Percentiles rank a stretch among this genome's conserved stretches.
Evolutionary conservation across 2,113 vertebrate species (phyloP).

Genomic region (Hippocampus abdominalis): DNA sequence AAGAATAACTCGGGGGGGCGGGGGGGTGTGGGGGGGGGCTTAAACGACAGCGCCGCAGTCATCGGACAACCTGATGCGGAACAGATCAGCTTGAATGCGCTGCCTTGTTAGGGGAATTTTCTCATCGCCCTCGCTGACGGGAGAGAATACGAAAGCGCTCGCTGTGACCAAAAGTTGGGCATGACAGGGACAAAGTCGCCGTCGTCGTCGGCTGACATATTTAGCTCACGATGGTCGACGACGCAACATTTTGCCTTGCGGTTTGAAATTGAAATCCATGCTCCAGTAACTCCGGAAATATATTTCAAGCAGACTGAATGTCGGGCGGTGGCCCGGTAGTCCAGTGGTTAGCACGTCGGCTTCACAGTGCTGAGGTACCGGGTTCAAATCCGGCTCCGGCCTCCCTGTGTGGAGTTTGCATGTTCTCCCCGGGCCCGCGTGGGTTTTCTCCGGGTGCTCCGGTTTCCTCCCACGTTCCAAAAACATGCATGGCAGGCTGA

Average conservation of each 20-base stretch:
- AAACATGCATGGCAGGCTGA: no score
- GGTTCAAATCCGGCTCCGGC: no score
- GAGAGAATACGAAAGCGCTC: conserved; percentile 9
- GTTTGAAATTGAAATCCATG: no score
- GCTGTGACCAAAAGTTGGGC: background rate
- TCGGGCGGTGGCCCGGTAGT: no score
- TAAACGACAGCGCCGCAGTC: conserved; percentile 61
- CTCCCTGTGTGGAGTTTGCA: no score
- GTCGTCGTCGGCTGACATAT: background rate
- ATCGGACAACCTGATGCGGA: conserved; percentile 58
- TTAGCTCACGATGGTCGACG: background rate
- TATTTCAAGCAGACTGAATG: no score
- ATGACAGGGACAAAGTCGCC: background rate
- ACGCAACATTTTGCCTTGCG: background rate
- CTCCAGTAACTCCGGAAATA: no score
- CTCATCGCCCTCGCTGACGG: conserved; percentile 36
- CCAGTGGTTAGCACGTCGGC: no score
- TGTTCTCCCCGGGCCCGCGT: no score
- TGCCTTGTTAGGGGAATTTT: conserved; percentile 69
- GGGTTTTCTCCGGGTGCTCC: no score
- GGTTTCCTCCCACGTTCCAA: no score
- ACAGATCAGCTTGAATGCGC: conserved; percentile 48
- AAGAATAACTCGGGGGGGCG: conserved; percentile 58
- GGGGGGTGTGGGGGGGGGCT: conserved; percentile 30
- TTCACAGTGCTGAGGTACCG: no score